A percentile compares a stretch with the other conserved stretches of the same genome.
phyloP scores from a whole-genome alignment of 2,113 vertebrate genomes.

The Brachypodius melanocephalos region DNA sequence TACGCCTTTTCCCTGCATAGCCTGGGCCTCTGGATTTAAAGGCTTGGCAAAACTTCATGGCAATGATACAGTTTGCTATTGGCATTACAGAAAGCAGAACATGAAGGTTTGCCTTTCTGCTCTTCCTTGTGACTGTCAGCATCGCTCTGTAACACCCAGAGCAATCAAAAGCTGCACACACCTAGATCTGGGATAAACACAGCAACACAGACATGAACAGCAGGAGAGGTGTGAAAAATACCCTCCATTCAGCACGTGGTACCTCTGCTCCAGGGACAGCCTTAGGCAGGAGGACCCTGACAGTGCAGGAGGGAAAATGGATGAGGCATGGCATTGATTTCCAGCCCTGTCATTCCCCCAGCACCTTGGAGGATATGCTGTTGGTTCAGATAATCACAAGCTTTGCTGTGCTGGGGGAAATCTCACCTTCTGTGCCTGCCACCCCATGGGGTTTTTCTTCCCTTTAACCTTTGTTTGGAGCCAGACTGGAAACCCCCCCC shows the following conservation, averaged over 20 bases:
- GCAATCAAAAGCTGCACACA: background rate
- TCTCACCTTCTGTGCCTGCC: background rate
- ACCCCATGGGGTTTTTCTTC: background rate
- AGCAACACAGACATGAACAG: background rate
- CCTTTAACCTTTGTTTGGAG: background rate
- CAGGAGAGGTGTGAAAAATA: background rate
- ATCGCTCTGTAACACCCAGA: background rate
- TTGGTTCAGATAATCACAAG: background rate
- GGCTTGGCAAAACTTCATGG: background rate
- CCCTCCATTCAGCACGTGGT: accelerated
- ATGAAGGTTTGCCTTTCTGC: background rate
- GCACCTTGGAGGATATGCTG: background rate
- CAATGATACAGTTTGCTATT: background rate
- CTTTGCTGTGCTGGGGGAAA: background rate
- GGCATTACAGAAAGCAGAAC: background rate
- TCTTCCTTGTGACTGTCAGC: background rate
- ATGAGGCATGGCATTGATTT: accelerated
- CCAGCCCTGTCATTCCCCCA: background rate
- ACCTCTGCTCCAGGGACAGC: background rate
- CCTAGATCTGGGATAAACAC: background rate
- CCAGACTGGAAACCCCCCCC: background rate
- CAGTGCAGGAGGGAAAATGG: background rate
- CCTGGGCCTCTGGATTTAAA: background rate
- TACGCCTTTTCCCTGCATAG: background rate
- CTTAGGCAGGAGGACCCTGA: background rate